Evolutionary conservation across 2,797 vertebrate species (phyloP).

Genomic region (Odontamblyopus lacepedii): DNA sequence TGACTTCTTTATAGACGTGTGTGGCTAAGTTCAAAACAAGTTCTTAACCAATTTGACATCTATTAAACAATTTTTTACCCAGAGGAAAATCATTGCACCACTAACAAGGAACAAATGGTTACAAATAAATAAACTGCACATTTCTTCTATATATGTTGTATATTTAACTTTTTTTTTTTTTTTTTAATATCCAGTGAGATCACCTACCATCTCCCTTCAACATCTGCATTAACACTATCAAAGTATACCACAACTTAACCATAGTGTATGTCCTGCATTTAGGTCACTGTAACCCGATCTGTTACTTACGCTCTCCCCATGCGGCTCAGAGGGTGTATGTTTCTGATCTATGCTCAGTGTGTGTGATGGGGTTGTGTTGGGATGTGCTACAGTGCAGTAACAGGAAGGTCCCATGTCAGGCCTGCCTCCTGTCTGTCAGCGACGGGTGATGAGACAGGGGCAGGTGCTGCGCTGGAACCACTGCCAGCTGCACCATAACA

Average conservation of each 20-base stretch:
- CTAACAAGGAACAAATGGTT: background rate
- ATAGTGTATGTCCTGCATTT: background rate
- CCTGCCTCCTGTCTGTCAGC: conserved; percentile 68
- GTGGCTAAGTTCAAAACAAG: too few species aligned
- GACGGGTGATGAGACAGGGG: conserved; percentile 74
- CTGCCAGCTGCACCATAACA: conserved; percentile 71
- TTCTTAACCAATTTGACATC: background rate
- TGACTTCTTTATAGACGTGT: background rate
- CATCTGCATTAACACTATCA: background rate
- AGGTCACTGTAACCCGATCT: conserved; percentile 2
- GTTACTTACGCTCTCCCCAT: background rate
- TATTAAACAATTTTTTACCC: background rate
- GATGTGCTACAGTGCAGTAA: conserved; percentile 49
- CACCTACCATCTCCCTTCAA: background rate
- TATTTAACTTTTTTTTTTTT: too few species aligned
- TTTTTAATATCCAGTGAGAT: background rate
- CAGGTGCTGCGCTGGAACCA: conserved; percentile 74
- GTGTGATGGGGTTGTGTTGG: conserved; percentile 15
- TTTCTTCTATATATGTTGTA: too few species aligned
- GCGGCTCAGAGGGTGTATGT: background rate
- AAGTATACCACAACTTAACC: background rate
- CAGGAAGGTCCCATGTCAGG: conserved; percentile 74
- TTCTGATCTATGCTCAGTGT: conserved; percentile 15
- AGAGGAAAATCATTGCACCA: background rate
- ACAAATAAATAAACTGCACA: too few species aligned